Base-by-base conservation (phyloP, 2,113 vertebrate genomes). In the Ageneiosus marmoratus region DNA sequence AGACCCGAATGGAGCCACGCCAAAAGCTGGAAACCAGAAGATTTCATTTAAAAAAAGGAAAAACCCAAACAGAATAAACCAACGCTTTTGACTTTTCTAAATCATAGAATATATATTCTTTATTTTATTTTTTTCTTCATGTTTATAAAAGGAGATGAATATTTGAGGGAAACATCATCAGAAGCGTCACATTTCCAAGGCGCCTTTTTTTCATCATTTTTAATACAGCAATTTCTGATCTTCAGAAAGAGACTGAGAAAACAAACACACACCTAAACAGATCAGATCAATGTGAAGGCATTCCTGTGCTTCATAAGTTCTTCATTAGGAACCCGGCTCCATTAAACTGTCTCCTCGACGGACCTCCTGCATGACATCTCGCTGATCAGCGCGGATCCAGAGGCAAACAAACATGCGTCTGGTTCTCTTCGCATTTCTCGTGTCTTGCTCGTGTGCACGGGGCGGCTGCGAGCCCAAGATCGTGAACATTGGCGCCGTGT, bases 401-500 rank as follows among this genome's bases (percentile, higher is more conserved):
- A 37, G 74, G 46, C 24, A 72, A 22, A 74, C 69, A 60, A 79
- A 91, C 86, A 96, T 96, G 96, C 94, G 93, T 87, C 93, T 96
- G 82, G 92, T 96, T 83, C 93, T 97, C n/a, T 93, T 98, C 77
- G 94, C 95, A 22, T 92, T 95, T 80, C 95, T 98, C 79, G 94
- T 97, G 83, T 96, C 93, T 87, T 96, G 94, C 79, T 96, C 96
- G 55, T 95, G 97, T 84, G 96, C 96, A 13, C 93, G 94, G 0
- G 94, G 96, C 1, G 95, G 96, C 82, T 97, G 96, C 84, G 96
- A 97, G 90, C 97, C 97, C 51, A 97, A 97, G 88, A 94, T 95
- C 87, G 96, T 98, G 51, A 97, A 97, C 89, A 94, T 98, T 78
- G 97, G 97, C 18, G 97, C 96, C 1, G 97, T 99, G 63, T 92